Evolutionary conservation across 2,888 invertebrate species (phyloP).

Genomic region (Phrixothrix hirtus): DNA sequence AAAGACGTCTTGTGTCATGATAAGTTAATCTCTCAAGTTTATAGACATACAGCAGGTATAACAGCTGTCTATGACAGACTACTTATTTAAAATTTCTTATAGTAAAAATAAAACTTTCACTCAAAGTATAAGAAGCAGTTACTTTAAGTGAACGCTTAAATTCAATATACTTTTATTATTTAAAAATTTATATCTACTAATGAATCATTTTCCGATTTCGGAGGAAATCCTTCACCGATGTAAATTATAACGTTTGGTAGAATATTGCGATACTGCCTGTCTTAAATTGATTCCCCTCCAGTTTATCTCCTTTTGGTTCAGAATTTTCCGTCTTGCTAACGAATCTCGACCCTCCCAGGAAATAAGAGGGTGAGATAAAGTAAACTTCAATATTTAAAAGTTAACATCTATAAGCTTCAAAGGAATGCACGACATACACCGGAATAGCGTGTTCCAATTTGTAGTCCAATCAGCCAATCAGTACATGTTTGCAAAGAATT

Average conservation of each 20-base stretch:
- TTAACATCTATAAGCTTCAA: slow-evolving; percentile 29
- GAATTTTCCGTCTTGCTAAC: slow-evolving; percentile 41
- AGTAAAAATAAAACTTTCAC: neutral
- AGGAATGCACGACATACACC: slow-evolving; percentile 26
- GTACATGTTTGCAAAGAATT: slow-evolving; percentile 34
- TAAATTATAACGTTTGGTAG: slow-evolving; percentile 23
- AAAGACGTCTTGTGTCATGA: slow-evolving; percentile 32
- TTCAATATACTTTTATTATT: too few species aligned
- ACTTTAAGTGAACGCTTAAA: too few species aligned
- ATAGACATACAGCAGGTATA: slow-evolving; percentile 41
- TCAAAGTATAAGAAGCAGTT: too few species aligned
- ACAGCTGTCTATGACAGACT: slow-evolving; percentile 35
- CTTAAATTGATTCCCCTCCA: slow-evolving; percentile 29
- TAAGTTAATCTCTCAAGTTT: slow-evolving; percentile 42
- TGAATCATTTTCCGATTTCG: too few species aligned
- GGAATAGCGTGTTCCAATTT: slow-evolving; percentile 34
- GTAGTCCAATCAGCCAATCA: slow-evolving; percentile 36
- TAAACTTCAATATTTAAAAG: slow-evolving; percentile 32
- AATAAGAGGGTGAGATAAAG: slow-evolving; percentile 26
- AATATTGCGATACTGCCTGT: slow-evolving; percentile 28
- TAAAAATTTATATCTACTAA: too few species aligned
- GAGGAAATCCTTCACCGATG: slow-evolving; percentile 3
- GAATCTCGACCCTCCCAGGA: slow-evolving; percentile 34
- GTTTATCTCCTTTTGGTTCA: slow-evolving; percentile 32
- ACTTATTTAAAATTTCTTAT: slow-evolving; percentile 21